These are phyloP conservation scores for Physocephala rufipes DNA, from an alignment of 2,888 invertebrate genomes.

Conservation along the genomic window DNA sequence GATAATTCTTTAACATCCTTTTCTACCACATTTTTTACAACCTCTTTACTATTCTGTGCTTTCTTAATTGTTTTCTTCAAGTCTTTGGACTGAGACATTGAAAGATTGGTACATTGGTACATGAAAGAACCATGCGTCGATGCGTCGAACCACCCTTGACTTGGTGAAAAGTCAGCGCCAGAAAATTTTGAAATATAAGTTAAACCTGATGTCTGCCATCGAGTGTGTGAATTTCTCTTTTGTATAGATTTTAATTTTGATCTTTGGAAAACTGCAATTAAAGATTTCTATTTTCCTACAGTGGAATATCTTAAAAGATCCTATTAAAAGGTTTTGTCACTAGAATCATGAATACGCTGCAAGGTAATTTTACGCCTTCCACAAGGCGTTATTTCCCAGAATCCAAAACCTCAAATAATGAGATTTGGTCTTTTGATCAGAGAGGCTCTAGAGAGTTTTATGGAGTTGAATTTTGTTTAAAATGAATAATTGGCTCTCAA, in stretches of 20 bases:
- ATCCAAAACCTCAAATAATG: too few relatives aligned
- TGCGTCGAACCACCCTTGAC: constrained; percentile 1
- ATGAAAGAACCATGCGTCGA: constrained; percentile 4
- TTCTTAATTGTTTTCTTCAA: background rate
- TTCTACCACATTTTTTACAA: too few relatives aligned
- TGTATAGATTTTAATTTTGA: constrained; percentile 13
- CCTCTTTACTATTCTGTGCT: background rate
- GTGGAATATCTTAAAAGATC: too few relatives aligned
- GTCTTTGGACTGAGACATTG: background rate
- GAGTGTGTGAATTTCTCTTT: background rate
- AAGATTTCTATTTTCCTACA: constrained; percentile 16
- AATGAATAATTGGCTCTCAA: too few relatives aligned
- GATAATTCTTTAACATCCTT: too few relatives aligned
- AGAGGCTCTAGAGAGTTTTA: too few relatives aligned
- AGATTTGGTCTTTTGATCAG: too few relatives aligned
- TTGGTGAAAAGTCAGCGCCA: background rate
- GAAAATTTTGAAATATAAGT: constrained; percentile 16
- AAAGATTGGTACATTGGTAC: background rate
- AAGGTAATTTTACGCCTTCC: too few relatives aligned
- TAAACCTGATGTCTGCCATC: constrained; percentile 21
- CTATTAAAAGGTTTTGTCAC: too few relatives aligned
- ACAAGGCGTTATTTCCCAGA: too few relatives aligned
- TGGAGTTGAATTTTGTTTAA: too few relatives aligned
- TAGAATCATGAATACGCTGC: too few relatives aligned
- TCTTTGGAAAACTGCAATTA: constrained; percentile 22